Conservation (phyloP, 2,797 vertebrate species). For the Dendrocincla fuliginosa region DNA sequence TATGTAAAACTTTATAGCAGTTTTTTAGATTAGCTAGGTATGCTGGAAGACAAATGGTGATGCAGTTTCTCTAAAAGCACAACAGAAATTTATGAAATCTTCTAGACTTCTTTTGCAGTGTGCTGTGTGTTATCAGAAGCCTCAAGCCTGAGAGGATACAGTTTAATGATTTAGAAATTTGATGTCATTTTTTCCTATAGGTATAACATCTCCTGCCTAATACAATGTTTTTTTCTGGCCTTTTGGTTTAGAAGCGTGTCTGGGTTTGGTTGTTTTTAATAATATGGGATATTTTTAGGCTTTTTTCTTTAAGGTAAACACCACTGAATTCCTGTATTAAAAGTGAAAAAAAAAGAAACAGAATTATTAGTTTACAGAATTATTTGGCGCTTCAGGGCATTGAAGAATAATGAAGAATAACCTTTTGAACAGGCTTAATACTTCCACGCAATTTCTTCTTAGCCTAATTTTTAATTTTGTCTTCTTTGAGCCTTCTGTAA, state of each 20-base stretch:
- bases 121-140: not conserved
- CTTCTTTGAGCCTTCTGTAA: not conserved
- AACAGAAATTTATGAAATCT: not conserved
- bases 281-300: not conserved
- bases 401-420: not conserved
- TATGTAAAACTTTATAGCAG: not conserved
- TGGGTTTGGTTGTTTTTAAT: not conserved
- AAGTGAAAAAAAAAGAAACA: not conserved
- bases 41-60: not conserved
- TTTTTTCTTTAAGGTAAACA: not conserved
- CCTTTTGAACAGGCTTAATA: not conserved
- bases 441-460: not conserved
- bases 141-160: not conserved
- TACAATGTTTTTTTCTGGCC: not conserved
- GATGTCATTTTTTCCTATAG: not conserved
- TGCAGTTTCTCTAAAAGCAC: not conserved
- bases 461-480: not conserved
- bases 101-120: not conserved
- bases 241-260: not conserved
- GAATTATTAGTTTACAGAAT: not conserved
- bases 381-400: not conserved
- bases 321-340: not conserved
- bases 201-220: not conserved
- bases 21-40: not conserved
- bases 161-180: not conserved